These are phyloP conservation scores for Trinectes maculatus DNA, from an alignment of 2,113 vertebrate species.

Conservation along the genomic window DNA sequence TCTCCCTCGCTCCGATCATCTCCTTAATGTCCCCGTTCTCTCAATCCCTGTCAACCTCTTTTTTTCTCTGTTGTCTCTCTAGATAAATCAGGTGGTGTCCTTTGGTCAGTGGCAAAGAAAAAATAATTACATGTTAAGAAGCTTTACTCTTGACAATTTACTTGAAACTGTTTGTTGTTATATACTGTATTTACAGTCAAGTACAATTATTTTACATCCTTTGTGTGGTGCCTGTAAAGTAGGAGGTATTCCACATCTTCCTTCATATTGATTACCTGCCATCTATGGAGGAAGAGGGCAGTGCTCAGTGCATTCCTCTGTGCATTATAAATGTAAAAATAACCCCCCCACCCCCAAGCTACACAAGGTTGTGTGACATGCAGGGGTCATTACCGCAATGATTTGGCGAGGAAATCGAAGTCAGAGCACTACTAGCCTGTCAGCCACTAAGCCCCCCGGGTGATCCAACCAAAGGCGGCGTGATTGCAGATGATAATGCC, in stretches of 20 bases:
- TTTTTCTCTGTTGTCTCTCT: slow-evolving; percentile 8
- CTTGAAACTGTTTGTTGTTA: not conserved
- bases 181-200: not conserved
- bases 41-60: slow-evolving; percentile 29
- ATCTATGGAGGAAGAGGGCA: not conserved
- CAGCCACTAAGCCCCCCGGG: slow-evolving; percentile 9
- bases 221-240: slow-evolving; percentile 7
- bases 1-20: slow-evolving; percentile 40
- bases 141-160: slow-evolving; percentile 15
- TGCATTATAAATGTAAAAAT: slow-evolving; percentile 55
- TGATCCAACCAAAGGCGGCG: slow-evolving; percentile 1
- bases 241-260: slow-evolving; percentile 9
- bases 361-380: slow-evolving; percentile 27
- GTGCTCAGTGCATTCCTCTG: slow-evolving; percentile 2
- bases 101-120: not conserved
- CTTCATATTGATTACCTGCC: slow-evolving; percentile 50
- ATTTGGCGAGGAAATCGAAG: slow-evolving; percentile 46
- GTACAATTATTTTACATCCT: not conserved
- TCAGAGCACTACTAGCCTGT: slow-evolving; percentile 1
- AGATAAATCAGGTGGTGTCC: slow-evolving; percentile 18
- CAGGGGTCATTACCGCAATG: slow-evolving; percentile 48
- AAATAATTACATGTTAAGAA: slow-evolving; percentile 7
- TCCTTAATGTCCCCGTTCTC: slow-evolving; percentile 50
- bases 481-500: slow-evolving; percentile 38
- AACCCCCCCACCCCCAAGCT: slow-evolving; percentile 4